Evolutionary conservation across 2,113 vertebrate genomes (phyloP).

Genomic region (Lophochroa leadbeateri): DNA sequence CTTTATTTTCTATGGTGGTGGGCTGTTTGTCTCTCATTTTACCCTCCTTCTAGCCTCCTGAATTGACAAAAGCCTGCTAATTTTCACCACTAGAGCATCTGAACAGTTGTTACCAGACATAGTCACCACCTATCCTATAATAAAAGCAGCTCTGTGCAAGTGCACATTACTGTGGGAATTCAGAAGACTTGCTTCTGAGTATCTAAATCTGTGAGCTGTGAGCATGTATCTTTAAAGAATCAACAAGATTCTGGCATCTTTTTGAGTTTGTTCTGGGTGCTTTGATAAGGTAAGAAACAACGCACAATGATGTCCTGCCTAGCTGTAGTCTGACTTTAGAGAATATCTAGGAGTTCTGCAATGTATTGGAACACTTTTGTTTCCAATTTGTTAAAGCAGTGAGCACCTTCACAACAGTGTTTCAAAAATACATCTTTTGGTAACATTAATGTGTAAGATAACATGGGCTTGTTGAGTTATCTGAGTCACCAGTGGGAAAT

Average conservation of each 20-base stretch:
- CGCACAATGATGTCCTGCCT: not conserved
- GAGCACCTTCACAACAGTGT: not conserved
- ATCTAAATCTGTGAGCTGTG: not conserved
- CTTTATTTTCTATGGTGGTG: not conserved
- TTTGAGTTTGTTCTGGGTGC: not conserved
- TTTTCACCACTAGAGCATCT: not conserved
- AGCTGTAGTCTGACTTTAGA: not conserved
- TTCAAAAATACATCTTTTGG: not conserved
- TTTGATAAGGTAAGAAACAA: not conserved
- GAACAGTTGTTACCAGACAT: not conserved
- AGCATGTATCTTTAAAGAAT: not conserved
- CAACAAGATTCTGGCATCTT: not conserved
- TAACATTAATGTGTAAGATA: not conserved
- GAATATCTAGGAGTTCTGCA: not conserved
- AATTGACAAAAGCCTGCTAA: not conserved
- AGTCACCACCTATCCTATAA: not conserved
- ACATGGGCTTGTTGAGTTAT: not conserved
- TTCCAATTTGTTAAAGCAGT: not conserved
- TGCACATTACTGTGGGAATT: not conserved
- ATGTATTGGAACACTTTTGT: not conserved
- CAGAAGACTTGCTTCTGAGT: not conserved
- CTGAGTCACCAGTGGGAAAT: not conserved
- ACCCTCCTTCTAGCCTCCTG: not conserved
- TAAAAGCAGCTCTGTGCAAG: not conserved
- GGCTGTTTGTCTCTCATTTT: not conserved